phyloP scores from a whole-genome alignment of 1,140 invertebrate genomes.

The Drosophila busckii region DNA sequence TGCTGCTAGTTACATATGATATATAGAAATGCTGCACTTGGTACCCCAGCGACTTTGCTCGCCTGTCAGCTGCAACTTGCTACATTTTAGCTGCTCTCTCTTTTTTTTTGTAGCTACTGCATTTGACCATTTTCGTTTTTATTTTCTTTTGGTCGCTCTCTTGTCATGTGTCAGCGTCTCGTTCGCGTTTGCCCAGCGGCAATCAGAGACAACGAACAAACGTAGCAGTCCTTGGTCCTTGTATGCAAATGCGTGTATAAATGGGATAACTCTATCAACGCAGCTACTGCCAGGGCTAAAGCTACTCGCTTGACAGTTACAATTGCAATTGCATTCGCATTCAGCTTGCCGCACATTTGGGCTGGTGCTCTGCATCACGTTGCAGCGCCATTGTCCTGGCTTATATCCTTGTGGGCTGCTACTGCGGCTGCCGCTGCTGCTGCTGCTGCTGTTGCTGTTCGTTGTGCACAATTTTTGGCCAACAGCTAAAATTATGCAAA shows the following conservation, averaged over 20 bases:
- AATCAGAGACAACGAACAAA: constrained; percentile 60
- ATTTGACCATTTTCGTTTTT: constrained; percentile 57
- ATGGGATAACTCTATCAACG: constrained; percentile 76
- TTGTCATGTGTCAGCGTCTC: constrained; percentile 73
- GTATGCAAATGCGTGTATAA: constrained; percentile 74
- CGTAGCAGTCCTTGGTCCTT: constrained; percentile 35
- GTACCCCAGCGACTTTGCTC: constrained; percentile 24
- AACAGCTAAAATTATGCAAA: constrained; percentile 73
- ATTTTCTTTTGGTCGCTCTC: constrained; percentile 76
- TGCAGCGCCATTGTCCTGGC: background rate
- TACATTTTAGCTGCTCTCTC: background rate
- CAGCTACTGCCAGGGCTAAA: constrained; percentile 27
- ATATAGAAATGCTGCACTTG: constrained; percentile 52
- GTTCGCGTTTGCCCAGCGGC: constrained; percentile 58
- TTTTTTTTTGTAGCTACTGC: constrained; percentile 9
- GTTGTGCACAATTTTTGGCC: constrained; percentile 63
- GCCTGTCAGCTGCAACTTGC: constrained; percentile 27
- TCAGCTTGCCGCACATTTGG: constrained; percentile 31
- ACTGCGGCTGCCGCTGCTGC: background rate
- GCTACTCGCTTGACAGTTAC: constrained; percentile 19
- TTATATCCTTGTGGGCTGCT: background rate
- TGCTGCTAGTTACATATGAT: constrained; percentile 66
- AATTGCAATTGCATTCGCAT: constrained; percentile 38
- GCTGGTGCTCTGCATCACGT: constrained; percentile 7
- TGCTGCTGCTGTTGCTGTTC: constrained; percentile 2